Conservation (phyloP, 2,888 invertebrate genomes). For the Eristalis intricaria region DNA sequence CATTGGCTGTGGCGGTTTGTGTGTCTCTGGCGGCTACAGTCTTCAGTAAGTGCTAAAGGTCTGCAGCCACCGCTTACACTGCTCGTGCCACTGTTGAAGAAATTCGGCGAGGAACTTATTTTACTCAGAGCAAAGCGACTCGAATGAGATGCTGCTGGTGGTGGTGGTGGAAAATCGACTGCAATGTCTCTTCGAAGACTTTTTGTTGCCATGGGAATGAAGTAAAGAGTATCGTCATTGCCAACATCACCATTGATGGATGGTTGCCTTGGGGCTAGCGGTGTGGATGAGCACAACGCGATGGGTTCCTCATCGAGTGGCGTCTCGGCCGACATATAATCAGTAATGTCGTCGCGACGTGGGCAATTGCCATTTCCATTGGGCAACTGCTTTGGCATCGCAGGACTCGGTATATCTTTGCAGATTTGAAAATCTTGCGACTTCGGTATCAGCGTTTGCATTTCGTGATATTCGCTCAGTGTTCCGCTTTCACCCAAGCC, state of each 20-base stretch:
- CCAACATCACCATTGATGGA: slow-evolving; percentile 1
- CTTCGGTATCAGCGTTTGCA: slow-evolving; percentile 81
- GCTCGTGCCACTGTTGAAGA: slow-evolving; percentile 71
- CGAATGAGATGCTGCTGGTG: slow-evolving; percentile 76
- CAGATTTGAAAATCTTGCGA: slow-evolving; percentile 76
- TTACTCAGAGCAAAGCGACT: slow-evolving; percentile 75
- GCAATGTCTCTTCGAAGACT: slow-evolving; percentile 73
- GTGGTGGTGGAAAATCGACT: slow-evolving; percentile 78
- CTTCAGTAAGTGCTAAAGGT: slow-evolving; percentile 40
- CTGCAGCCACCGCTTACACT: slow-evolving; percentile 55
- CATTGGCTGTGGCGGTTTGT: slow-evolving; percentile 58
- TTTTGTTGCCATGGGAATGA: slow-evolving; percentile 47
- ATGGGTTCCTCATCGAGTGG: slow-evolving; percentile 77
- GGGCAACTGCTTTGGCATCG: slow-evolving; percentile 73
- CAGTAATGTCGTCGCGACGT: slow-evolving; percentile 59
- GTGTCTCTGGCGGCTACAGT: slow-evolving; percentile 69
- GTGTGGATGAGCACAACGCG: slow-evolving; percentile 76
- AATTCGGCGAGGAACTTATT: slow-evolving; percentile 78
- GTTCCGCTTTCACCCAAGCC: slow-evolving; percentile 75
- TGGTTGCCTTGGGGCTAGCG: slow-evolving; percentile 60
- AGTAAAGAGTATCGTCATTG: slow-evolving; percentile 63
- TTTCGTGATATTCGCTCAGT: slow-evolving; percentile 80
- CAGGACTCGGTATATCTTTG: slow-evolving; percentile 76
- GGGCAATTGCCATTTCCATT: slow-evolving; percentile 76
- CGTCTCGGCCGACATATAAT: slow-evolving; percentile 73